phyloP scores from a whole-genome alignment of 2,888 invertebrate species.

The Eledona agricola region DNA sequence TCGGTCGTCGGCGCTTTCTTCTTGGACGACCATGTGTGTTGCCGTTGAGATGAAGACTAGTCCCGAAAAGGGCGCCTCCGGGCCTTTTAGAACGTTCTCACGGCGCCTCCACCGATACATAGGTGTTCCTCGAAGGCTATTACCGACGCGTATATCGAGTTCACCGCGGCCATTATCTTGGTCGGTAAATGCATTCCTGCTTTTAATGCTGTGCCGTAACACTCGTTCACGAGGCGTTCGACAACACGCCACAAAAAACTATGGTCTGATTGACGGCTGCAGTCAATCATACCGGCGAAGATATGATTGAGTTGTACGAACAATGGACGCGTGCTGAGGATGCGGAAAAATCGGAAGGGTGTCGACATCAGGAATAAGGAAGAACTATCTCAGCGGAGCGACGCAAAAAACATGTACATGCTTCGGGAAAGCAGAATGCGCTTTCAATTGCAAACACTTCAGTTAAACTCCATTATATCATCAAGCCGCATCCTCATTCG shows the following conservation, averaged over 20 bases:
- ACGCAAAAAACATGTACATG: too few relatives aligned
- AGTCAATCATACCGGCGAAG: conserved; percentile 32
- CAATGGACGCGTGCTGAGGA: conserved; percentile 46
- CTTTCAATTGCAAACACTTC: too few relatives aligned
- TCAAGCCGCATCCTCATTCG: too few relatives aligned
- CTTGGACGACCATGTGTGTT: too few relatives aligned
- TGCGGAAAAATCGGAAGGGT: too few relatives aligned
- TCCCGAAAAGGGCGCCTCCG: conserved; percentile 9
- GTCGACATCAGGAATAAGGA: too few relatives aligned
- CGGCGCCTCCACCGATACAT: conserved; percentile 11
- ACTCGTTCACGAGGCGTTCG: conserved; percentile 30
- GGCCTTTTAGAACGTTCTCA: conserved; percentile 20
- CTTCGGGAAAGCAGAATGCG: too few relatives aligned
- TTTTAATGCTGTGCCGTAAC: conserved; percentile 18
- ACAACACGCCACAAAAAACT: conserved; percentile 30
- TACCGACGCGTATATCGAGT: conserved; percentile 16
- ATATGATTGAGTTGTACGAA: conserved; percentile 48
- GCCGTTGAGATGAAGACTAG: too few relatives aligned
- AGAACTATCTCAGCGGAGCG: too few relatives aligned
- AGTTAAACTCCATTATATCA: too few relatives aligned
- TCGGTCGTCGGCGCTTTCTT: not conserved
- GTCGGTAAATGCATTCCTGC: conserved; percentile 19
- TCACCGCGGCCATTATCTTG: conserved; percentile 22
- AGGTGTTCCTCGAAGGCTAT: conserved; percentile 13
- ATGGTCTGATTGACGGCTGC: conserved; percentile 41